Percentiles rank a stretch among this genome's conserved stretches.
These are phyloP conservation scores for Caenorhabditis sp. DNA, from an alignment of 2,888 invertebrate species.

Conservation along the genomic window DNA sequence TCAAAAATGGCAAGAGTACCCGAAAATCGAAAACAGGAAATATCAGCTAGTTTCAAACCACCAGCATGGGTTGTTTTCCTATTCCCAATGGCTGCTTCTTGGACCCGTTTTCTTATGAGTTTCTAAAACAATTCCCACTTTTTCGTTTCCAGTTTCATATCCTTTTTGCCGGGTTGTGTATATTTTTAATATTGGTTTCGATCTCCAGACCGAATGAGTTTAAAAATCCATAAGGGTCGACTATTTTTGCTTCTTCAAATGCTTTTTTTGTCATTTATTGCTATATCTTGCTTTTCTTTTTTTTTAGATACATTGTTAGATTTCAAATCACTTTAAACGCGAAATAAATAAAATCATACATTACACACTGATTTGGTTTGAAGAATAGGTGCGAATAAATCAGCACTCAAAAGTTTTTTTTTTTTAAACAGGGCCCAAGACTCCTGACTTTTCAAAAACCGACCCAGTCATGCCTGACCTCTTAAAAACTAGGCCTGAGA, in stretches of 20 bases:
- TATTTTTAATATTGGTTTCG: background rate
- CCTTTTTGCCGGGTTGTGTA: background rate
- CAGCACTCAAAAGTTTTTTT: too few species aligned
- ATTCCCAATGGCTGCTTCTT: slow-evolving; percentile 54
- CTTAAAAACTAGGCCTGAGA: too few species aligned
- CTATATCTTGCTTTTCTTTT: background rate
- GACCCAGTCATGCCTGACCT: too few species aligned
- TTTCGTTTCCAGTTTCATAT: background rate
- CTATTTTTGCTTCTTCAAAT: background rate
- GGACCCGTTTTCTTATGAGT: slow-evolving; percentile 43
- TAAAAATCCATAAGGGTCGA: background rate
- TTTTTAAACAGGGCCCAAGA: too few species aligned
- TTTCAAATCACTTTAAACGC: too few species aligned
- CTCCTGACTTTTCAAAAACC: too few species aligned
- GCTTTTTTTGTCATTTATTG: background rate
- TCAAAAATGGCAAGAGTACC: slow-evolving; percentile 22
- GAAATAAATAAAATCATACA: too few species aligned
- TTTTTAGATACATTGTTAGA: too few species aligned
- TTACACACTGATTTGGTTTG: too few species aligned
- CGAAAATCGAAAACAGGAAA: slow-evolving; percentile 25
- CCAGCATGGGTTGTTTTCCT: slow-evolving; percentile 48
- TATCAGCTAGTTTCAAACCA: slow-evolving; percentile 34
- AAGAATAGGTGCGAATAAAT: too few species aligned
- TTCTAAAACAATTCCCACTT: slow-evolving; percentile 10
- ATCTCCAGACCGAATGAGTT: background rate